Percentiles rank a stretch among this genome's conserved stretches.
Evolutionary conservation across 2,113 vertebrate species (phyloP).

Genomic region (Hippopotamus amphibius): DNA sequence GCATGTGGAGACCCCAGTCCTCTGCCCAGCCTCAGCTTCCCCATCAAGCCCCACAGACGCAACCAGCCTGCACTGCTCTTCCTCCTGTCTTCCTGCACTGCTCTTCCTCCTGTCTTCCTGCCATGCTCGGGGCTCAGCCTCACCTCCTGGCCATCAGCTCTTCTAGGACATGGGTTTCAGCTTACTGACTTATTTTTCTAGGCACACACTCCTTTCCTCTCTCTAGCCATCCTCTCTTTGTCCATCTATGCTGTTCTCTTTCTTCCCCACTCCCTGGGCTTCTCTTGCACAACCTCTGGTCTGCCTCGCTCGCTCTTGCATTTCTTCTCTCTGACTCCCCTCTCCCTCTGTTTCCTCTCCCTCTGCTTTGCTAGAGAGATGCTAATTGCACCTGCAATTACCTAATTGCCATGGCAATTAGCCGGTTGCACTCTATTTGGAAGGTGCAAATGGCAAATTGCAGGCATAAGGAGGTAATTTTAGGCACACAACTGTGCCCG

Average conservation of each 20-base stretch:
- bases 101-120: fast-evolving
- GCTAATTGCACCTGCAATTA: constrained; percentile 78
- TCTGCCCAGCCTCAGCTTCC: neutral
- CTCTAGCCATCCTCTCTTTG: no score
- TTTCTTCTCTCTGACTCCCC: neutral
- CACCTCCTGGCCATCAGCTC: neutral
- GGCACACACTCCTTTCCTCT: neutral
- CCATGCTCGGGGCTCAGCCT: neutral
- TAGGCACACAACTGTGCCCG: constrained; percentile 23
- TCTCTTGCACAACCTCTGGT: neutral
- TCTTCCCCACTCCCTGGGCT: neutral
- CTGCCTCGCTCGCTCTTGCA: neutral
- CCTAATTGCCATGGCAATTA: constrained; percentile 79
- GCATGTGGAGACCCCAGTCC: no score
- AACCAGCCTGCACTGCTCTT: neutral
- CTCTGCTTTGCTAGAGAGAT: constrained; percentile 60
- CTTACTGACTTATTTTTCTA: neutral
- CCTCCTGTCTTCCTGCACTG: fast-evolving
- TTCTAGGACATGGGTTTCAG: no score
- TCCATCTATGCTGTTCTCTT: neutral
- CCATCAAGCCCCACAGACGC: fast-evolving
- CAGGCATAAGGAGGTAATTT: constrained; percentile 63
- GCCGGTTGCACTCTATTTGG: constrained; percentile 74
- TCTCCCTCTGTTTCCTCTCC: neutral
- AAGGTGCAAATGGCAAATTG: constrained; percentile 79